These are phyloP conservation scores for human DNA, from an alignment of 2,113 vertebrate species.

Conservation along the genomic window GRCh38 chr2:128295001-128295500, in stretches of 20 bases:
- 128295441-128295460: neutral
- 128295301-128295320: neutral
- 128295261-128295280: neutral
- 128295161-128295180: neutral
- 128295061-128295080: no score
- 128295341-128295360: neutral
- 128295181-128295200: neutral
- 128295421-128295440: neutral
- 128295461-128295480: neutral
- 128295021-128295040: neutral
- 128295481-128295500: neutral
- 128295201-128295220: neutral
- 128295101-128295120: neutral
- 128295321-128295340: neutral
- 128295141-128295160: no score
- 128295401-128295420: neutral
- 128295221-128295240: neutral
- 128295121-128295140: neutral
- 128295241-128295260: no score
- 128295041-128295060: neutral
- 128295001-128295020: neutral
- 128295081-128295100: fast-evolving
- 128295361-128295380: neutral
- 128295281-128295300: neutral
- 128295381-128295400: neutral